Conservation (phyloP, 1,140 invertebrate genomes). For the Drosophila leontia region DNA sequence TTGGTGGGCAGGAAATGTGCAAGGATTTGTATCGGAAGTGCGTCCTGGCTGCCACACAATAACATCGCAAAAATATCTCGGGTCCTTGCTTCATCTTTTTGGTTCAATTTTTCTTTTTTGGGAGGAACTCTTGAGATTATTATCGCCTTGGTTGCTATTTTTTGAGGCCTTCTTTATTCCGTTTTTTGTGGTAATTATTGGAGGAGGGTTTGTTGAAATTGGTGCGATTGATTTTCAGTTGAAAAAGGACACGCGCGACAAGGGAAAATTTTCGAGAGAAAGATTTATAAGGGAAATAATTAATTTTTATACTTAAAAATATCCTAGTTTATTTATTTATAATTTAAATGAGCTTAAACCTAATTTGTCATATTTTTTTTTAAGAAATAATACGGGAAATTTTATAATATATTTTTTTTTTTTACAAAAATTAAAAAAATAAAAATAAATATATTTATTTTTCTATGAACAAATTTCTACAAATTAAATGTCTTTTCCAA, state of each 20-base stretch:
- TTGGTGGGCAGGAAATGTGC: constrained; percentile 72
- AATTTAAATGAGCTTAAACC: not conserved
- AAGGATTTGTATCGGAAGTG: constrained; percentile 62
- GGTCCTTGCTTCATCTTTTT: not conserved
- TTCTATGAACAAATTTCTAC: not conserved
- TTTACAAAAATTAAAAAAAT: not conserved
- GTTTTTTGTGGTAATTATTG: constrained; percentile 19
- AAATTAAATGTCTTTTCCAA: too few species aligned
- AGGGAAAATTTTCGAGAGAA: not conserved
- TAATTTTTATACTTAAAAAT: not conserved
- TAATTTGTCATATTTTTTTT: too few species aligned
- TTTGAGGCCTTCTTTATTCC: constrained; percentile 9
- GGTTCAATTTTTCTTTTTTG: not conserved
- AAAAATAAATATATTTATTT: not conserved
- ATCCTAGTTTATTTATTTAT: not conserved
- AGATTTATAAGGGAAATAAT: not conserved
- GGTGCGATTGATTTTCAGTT: constrained; percentile 61
- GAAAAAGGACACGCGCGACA: constrained; percentile 36
- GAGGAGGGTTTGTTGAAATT: constrained; percentile 47
- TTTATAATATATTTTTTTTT: too few species aligned
- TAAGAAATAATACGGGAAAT: too few species aligned
- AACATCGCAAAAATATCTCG: constrained; percentile 53
- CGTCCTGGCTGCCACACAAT: constrained; percentile 20
- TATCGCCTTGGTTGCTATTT: constrained; percentile 34
- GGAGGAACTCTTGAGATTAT: constrained; percentile 18